Evolutionary conservation across 1,140 invertebrate species (phyloP).

Genomic region (Pectinophora gossypiella): DNA sequence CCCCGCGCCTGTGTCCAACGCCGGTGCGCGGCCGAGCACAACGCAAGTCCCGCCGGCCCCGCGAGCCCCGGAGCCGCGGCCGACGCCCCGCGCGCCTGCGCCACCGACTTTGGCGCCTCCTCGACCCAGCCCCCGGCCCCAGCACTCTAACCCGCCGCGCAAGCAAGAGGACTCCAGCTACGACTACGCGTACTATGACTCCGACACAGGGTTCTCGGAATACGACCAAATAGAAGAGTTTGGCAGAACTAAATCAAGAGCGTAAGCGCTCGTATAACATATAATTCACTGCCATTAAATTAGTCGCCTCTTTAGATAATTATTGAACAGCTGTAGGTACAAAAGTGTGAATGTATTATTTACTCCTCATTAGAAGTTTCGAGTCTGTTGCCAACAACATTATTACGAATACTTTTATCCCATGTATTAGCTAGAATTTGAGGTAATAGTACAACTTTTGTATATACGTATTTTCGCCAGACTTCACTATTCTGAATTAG

Average conservation of each 20-base stretch:
- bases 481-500: constrained; percentile 12
- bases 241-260: constrained; percentile 71
- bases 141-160: constrained; percentile 38
- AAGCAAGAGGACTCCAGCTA: constrained; percentile 79
- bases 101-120: constrained; percentile 41
- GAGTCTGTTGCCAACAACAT: too few relatives aligned
- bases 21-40: constrained; percentile 36
- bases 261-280: constrained; percentile 25
- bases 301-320: constrained; percentile 48
- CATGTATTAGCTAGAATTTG: background rate
- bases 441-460: constrained; percentile 16
- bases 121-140: constrained; percentile 28
- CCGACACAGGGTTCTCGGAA: constrained; percentile 71
- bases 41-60: constrained; percentile 26
- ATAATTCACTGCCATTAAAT: constrained; percentile 59
- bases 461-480: constrained; percentile 20
- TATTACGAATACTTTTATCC: background rate
- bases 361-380: background rate
- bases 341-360: background rate
- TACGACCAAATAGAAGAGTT: constrained; percentile 76
- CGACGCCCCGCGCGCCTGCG: constrained; percentile 18
- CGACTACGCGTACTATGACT: constrained; percentile 82
- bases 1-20: constrained; percentile 33
- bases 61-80: constrained; percentile 19
- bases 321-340: background rate